phyloP scores from a whole-genome alignment of 2,797 vertebrate species.

The Tachyglossus aculeatus region DNA sequence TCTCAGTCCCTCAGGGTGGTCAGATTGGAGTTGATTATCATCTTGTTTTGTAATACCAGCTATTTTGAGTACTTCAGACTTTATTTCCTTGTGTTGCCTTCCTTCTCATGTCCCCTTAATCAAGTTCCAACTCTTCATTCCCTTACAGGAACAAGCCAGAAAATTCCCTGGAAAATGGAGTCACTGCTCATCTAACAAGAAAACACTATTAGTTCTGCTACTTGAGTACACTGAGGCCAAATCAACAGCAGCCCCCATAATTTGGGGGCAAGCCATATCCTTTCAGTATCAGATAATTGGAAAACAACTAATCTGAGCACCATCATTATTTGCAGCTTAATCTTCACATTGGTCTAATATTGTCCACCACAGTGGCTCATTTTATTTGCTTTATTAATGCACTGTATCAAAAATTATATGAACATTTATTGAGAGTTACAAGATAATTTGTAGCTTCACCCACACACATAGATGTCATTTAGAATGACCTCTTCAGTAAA shows the following conservation, averaged over 20 bases:
- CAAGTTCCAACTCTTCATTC: no score
- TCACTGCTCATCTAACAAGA: neutral
- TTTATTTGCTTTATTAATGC: constrained; percentile 58
- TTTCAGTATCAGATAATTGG: constrained; percentile 43
- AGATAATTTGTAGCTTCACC: constrained; percentile 46
- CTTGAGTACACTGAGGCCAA: constrained; percentile 22
- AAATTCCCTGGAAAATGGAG: no score
- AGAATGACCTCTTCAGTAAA: constrained; percentile 41
- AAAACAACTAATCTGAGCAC: constrained; percentile 56
- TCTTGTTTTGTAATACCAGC: no score
- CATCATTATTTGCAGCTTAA: constrained; percentile 51
- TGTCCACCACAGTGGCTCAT: constrained; percentile 54
- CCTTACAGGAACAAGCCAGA: no score
- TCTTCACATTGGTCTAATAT: constrained; percentile 50
- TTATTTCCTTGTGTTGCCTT: no score
- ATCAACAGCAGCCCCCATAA: constrained; percentile 14
- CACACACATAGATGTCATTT: constrained; percentile 43
- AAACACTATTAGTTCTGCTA: neutral
- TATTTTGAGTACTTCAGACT: no score
- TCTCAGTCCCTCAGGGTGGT: no score
- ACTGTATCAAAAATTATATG: constrained; percentile 56
- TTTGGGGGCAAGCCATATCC: constrained; percentile 24
- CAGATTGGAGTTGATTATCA: no score
- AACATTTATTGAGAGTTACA: constrained; percentile 46
- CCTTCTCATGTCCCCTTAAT: no score